Evolutionary conservation across 2,113 vertebrate species (phyloP).

Genomic region (Picathartes gymnocephalus): DNA sequence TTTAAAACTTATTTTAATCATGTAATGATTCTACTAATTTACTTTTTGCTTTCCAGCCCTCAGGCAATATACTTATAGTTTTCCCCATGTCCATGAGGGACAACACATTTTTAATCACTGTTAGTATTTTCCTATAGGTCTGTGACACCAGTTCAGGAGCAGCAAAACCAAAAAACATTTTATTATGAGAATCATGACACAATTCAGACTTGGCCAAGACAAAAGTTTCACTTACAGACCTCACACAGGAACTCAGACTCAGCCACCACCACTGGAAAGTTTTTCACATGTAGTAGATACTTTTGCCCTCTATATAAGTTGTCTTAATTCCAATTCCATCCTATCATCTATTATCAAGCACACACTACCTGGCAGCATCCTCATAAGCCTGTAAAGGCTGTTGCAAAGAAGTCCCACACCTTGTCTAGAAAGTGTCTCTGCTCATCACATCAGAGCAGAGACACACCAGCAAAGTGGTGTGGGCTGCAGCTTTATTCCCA

Average conservation of each 20-base stretch:
- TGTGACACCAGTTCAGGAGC: not conserved
- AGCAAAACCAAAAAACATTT: not conserved
- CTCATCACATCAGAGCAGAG: not conserved
- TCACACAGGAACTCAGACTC: not conserved
- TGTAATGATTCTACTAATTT: not conserved
- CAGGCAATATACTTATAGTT: not conserved
- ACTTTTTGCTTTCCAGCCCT: not conserved
- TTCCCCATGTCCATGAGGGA: not conserved
- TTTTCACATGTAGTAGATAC: not conserved
- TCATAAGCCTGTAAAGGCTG: not conserved
- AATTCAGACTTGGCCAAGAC: not conserved
- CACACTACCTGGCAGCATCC: not conserved
- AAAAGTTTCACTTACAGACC: not conserved
- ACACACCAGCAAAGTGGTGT: not conserved
- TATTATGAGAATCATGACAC: not conserved
- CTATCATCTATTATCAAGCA: not conserved
- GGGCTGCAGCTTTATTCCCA: not conserved
- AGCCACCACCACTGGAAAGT: not conserved
- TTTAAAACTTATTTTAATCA: not conserved
- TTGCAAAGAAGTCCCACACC: not conserved
- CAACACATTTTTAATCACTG: not conserved
- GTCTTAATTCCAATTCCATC: not conserved
- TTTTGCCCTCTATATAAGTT: not conserved
- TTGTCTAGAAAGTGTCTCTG: not conserved
- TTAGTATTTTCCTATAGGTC: not conserved